Evolutionary conservation across 2,113 vertebrate genomes (phyloP).

Genomic region (Zosterops hypoxanthus): DNA sequence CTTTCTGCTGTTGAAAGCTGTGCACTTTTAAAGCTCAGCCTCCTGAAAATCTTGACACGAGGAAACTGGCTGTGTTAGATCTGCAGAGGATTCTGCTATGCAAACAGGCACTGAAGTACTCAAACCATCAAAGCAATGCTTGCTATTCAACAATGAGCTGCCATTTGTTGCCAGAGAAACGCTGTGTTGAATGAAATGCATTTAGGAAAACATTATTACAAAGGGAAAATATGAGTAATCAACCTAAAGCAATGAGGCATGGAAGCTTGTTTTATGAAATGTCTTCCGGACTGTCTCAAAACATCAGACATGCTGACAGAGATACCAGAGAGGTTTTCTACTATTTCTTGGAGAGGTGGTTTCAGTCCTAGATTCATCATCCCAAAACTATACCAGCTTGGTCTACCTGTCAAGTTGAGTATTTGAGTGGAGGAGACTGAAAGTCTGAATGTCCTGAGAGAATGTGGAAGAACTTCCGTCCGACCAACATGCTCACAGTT

Average conservation of each 20-base stretch:
- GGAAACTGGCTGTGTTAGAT: background rate
- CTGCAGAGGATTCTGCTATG: constrained; percentile 56
- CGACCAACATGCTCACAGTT: background rate
- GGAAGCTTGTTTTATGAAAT: constrained; percentile 34
- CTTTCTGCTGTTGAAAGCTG: constrained; percentile 21
- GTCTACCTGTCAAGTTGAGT: constrained; percentile 22
- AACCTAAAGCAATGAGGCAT: constrained; percentile 56
- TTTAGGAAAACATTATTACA: constrained; percentile 56
- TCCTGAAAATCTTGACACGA: background rate
- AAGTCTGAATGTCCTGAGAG: background rate
- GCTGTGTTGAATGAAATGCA: constrained; percentile 59
- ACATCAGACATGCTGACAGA: constrained; percentile 44
- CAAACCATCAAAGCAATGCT: constrained; percentile 52
- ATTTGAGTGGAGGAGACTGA: constrained; percentile 1
- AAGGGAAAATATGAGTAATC: constrained; percentile 57
- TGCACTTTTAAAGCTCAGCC: background rate
- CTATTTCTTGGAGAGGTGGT: background rate
- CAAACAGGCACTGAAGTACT: background rate
- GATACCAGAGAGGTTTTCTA: constrained; percentile 20
- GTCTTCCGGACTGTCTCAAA: constrained; percentile 46
- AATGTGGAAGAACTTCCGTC: background rate
- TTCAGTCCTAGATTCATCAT: background rate
- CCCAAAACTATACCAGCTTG: background rate
- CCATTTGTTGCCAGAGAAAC: constrained; percentile 49
- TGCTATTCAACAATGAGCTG: constrained; percentile 47